Evolutionary conservation across 2,797 vertebrate genomes (phyloP), one percentile per base, ranked within the genome.

Genomic region (Thalassophryne amazonica): DNA sequence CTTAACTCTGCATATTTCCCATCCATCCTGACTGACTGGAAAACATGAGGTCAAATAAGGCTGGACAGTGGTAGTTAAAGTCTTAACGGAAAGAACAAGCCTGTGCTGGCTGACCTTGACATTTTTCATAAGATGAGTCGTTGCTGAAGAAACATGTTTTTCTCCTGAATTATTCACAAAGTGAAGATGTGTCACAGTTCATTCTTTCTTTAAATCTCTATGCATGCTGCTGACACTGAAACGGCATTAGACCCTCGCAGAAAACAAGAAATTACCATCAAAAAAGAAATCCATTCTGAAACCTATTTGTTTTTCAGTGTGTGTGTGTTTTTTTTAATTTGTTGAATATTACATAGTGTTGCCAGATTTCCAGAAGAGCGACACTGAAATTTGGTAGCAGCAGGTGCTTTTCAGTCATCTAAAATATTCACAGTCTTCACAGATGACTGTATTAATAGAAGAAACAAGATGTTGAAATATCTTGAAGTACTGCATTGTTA

Each of bases 81-180:
- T 15, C 33, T 19, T 34, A 43, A 60, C 47, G 63, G 60, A 17
- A 4, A 10, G 18, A 60, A 48, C 50, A 33, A 17, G 56, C 24
- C 28, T 45, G 25, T 3, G 6, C 23, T 25, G 60, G 12, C 5
- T 50, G 64, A 73, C 70, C 64, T 69, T 47, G 64, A 51, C 34
- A 12, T 47, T 65, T 50, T 35, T 34, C 64, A 50, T 35, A 4
- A 36, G 55, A 51, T 9, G 45, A 55, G 35, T 27, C 48, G 10
- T 7, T 48, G 22, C 2, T n/a, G 24, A 36, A 42, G 53, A 35
- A 67, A 40, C 45, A 39, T 61, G 54, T 37, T 15, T 9, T 30
- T 22, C 17, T 1, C 4, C 32, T 60, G 49, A 60, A 64, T 68
- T 60, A 68, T 77, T 73, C 58, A 64, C 69, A 61, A 40, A n/a